Evolutionary conservation across 92 coral and sea anemone species (phyloP).

Genomic region (Virgularia gustaviana): DNA sequence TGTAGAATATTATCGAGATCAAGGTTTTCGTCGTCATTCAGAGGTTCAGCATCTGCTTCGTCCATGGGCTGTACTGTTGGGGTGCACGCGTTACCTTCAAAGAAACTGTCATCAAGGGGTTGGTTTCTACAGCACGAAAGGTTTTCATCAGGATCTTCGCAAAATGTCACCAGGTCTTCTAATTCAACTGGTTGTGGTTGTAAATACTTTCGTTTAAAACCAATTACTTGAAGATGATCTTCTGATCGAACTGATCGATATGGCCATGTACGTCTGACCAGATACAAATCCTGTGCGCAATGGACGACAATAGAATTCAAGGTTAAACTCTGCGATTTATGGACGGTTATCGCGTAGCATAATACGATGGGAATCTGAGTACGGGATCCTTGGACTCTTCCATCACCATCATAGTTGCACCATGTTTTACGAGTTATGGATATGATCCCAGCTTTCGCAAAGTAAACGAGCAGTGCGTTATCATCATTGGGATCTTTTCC

Average conservation of each 20-base stretch:
- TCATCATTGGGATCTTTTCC: constrained; percentile 8
- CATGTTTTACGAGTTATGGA: constrained; percentile 16
- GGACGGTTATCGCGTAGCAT: constrained; percentile 14
- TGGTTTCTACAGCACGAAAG: background rate
- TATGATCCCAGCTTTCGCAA: constrained; percentile 9
- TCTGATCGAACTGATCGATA: background rate
- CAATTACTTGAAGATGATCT: background rate
- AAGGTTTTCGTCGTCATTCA: background rate
- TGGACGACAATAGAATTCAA: background rate
- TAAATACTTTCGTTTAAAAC: constrained; percentile 9
- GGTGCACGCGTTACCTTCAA: background rate
- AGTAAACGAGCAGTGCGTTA: constrained; percentile 16
- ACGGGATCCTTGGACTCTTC: constrained; percentile 10
- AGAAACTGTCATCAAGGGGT: background rate
- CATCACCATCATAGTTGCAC: constrained; percentile 14
- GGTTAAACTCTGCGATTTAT: constrained; percentile 2
- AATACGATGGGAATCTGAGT: background rate
- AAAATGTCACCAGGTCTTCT: background rate
- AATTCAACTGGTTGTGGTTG: constrained; percentile 12
- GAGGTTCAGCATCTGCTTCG: background rate
- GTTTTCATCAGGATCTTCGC: background rate
- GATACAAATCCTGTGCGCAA: constrained; percentile 5
- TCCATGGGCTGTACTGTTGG: constrained; percentile 1
- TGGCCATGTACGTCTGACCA: constrained; percentile 6
- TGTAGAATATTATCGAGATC: background rate